phyloP scores from a whole-genome alignment of 2,113 vertebrate genomes.

The Stegastes partitus region DNA sequence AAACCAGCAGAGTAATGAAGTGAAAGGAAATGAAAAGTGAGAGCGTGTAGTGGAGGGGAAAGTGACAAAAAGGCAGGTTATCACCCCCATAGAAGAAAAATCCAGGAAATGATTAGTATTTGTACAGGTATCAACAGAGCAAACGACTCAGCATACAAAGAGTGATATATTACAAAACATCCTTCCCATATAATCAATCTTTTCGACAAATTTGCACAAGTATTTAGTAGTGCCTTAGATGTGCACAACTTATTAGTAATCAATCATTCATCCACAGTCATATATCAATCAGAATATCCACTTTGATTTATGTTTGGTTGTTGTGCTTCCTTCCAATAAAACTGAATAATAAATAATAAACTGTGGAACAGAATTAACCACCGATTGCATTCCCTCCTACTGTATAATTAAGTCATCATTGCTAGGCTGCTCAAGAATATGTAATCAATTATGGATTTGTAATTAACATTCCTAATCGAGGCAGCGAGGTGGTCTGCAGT shows the following conservation, averaged over 20 bases:
- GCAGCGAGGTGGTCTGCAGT: slow-evolving; percentile 1
- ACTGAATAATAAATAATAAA: not conserved
- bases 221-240: too few relatives aligned
- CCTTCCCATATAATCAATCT: not conserved
- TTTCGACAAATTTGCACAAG: not conserved
- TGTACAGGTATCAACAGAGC: not conserved
- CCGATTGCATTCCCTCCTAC: not conserved
- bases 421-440: slow-evolving; percentile 13
- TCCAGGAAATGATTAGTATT: not conserved
- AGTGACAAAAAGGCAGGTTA: not conserved
- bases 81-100: not conserved
- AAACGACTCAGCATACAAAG: not conserved
- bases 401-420: not conserved
- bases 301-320: not conserved
- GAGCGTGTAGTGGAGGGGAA: not conserved
- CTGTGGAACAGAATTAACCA: not conserved
- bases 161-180: too few relatives aligned
- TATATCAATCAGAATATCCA: not conserved
- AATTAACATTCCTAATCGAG: slow-evolving; percentile 46
- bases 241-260: too few relatives aligned
- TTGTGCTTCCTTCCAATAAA: not conserved
- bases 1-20: not conserved
- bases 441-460: slow-evolving; percentile 20
- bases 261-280: not conserved
- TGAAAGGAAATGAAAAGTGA: not conserved